Evolutionary conservation across 1,140 invertebrate genomes (phyloP).

Genomic region (Arctopsyche grandis): DNA sequence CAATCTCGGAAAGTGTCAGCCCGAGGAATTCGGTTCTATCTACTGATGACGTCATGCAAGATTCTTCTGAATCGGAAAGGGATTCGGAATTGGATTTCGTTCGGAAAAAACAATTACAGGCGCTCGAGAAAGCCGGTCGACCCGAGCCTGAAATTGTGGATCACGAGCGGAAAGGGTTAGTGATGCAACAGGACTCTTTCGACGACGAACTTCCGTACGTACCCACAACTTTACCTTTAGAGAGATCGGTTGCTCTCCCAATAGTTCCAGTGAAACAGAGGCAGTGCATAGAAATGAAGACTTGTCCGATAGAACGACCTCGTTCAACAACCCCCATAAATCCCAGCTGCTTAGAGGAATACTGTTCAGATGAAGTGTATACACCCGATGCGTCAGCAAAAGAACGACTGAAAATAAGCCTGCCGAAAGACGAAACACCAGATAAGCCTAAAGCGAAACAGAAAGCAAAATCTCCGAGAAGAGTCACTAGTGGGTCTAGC

Average conservation of each 20-base stretch:
- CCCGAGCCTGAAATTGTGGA: slow-evolving; percentile 62
- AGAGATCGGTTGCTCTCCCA: slow-evolving; percentile 81
- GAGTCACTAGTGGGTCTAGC: slow-evolving; percentile 61
- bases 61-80: slow-evolving; percentile 82
- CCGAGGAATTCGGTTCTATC: slow-evolving; percentile 53
- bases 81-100: slow-evolving; percentile 70
- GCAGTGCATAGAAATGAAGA: slow-evolving; percentile 74
- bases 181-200: slow-evolving; percentile 83
- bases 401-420: slow-evolving; percentile 76
- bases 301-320: slow-evolving; percentile 87
- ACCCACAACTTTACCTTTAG: slow-evolving; percentile 84
- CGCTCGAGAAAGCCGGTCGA: slow-evolving; percentile 51
- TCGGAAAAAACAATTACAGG: slow-evolving; percentile 53
- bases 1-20: slow-evolving; percentile 40
- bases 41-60: slow-evolving; percentile 68
- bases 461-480: slow-evolving; percentile 63
- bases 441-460: slow-evolving; percentile 57
- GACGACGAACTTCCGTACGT: slow-evolving; percentile 89
- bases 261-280: slow-evolving; percentile 84
- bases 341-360: slow-evolving; percentile 82
- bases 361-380: slow-evolving; percentile 65
- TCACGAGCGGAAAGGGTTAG: slow-evolving; percentile 78
- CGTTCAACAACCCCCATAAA: slow-evolving; percentile 85
- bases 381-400: slow-evolving; percentile 58
- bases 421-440: slow-evolving; percentile 69